Conservation (phyloP, 1,140 invertebrate genomes). For the Zophobas atratus region DNA sequence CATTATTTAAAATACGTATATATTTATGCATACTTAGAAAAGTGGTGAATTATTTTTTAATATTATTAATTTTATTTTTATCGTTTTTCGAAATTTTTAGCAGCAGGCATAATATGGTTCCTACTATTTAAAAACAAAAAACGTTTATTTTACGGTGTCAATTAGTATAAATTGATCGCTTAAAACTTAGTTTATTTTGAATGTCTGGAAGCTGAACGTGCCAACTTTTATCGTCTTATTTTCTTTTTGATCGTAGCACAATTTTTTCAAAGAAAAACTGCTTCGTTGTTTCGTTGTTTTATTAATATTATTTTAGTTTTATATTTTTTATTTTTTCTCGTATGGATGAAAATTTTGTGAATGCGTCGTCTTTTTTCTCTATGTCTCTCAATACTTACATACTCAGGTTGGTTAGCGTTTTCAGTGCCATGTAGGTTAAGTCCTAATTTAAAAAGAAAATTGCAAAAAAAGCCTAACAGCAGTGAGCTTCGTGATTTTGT, state of each 20-base stretch:
- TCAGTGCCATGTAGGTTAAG: constrained; percentile 50
- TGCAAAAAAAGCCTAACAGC: constrained; percentile 54
- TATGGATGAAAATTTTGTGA: constrained; percentile 39
- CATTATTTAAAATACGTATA: constrained; percentile 39
- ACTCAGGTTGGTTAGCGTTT: constrained; percentile 64
- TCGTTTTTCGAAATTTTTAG: constrained; percentile 49
- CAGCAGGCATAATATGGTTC: constrained; percentile 63
- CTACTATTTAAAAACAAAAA: constrained; percentile 52
- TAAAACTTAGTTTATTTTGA: constrained; percentile 50
- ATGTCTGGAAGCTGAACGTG: constrained; percentile 59
- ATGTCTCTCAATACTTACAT: constrained; percentile 51
- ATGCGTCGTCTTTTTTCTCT: constrained; percentile 43
- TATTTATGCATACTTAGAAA: constrained; percentile 37
- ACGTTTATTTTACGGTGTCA: constrained; percentile 54
- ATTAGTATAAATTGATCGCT: constrained; percentile 56
- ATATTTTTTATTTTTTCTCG: constrained; percentile 43
- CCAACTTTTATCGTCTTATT: constrained; percentile 55
- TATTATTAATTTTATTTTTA: constrained; percentile 12
- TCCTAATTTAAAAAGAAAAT: constrained; percentile 32
- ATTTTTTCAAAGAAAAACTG: constrained; percentile 41
- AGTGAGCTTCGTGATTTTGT: constrained; percentile 61
- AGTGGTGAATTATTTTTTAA: constrained; percentile 18
- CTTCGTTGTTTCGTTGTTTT: constrained; percentile 51
- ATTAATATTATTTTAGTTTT: constrained; percentile 43
- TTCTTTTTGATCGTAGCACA: constrained; percentile 39